Percentiles rank a stretch among this genome's conserved stretches.
These are phyloP conservation scores for Diadromus collaris DNA, from an alignment of 2,888 invertebrate species.

Conservation along the genomic window DNA sequence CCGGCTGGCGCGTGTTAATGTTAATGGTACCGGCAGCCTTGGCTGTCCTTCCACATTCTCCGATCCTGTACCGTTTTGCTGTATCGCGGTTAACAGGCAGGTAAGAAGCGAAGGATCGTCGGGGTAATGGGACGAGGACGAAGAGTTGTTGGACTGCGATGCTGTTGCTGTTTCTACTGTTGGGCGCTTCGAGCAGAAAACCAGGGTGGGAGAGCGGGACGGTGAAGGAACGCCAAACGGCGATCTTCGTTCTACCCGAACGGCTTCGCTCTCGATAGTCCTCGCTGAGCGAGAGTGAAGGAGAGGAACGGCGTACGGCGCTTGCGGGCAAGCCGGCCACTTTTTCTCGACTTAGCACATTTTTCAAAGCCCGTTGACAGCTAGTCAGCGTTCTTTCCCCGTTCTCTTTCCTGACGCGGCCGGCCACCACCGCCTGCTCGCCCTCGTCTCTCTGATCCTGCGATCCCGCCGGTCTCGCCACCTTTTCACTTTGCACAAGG, in stretches of 20 bases:
- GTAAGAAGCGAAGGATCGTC: slow-evolving; percentile 73
- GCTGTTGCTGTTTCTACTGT: slow-evolving; percentile 54
- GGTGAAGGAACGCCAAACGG: slow-evolving; percentile 13
- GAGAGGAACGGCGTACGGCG: slow-evolving; percentile 68
- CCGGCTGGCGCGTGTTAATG: slow-evolving; percentile 72
- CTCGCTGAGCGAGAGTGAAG: slow-evolving; percentile 41
- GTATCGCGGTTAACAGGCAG: slow-evolving; percentile 74
- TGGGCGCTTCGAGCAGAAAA: slow-evolving; percentile 23
- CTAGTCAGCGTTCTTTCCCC: slow-evolving; percentile 66
- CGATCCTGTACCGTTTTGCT: slow-evolving; percentile 77
- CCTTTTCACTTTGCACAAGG: slow-evolving; percentile 6
- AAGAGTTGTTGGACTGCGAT: slow-evolving; percentile 30
- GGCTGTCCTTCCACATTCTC: slow-evolving; percentile 75
- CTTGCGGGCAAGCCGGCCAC: slow-evolving; percentile 72
- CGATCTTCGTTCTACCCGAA: slow-evolving; percentile 13
- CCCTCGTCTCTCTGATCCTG: slow-evolving; percentile 8
- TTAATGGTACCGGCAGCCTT: slow-evolving; percentile 75
- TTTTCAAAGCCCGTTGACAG: slow-evolving; percentile 77
- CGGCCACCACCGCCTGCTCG: slow-evolving; percentile 28
- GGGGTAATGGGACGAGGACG: slow-evolving; percentile 69
- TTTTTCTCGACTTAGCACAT: slow-evolving; percentile 77
- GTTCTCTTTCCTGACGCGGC: slow-evolving; percentile 42
- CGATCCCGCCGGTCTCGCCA: slow-evolving; percentile 23
- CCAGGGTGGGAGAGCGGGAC: slow-evolving; percentile 17
- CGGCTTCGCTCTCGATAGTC: slow-evolving; percentile 25